Conservation (phyloP, 1,140 invertebrate genomes). For the Campoletis sonorensis region DNA sequence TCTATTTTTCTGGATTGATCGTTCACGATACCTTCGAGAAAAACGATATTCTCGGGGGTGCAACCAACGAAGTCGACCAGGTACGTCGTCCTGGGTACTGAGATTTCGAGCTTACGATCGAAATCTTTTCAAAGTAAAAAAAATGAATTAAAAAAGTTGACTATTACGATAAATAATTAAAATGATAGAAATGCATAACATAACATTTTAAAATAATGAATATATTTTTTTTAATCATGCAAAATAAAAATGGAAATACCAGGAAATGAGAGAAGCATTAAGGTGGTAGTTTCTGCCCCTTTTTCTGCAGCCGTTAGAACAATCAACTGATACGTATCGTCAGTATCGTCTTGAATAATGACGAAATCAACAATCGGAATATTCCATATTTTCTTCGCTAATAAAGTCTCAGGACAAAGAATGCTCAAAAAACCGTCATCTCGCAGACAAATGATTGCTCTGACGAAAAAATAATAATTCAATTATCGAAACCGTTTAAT, state of each 20-base stretch:
- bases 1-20: constrained; percentile 51
- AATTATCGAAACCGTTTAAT: background rate
- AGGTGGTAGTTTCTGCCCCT: constrained; percentile 37
- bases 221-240: no score
- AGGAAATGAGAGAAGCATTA: constrained; percentile 66
- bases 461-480: constrained; percentile 23
- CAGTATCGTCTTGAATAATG: constrained; percentile 58
- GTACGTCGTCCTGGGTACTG: constrained; percentile 61
- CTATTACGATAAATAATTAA: no score
- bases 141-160: constrained; percentile 1
- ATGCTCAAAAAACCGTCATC: constrained; percentile 58
- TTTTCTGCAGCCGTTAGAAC: constrained; percentile 55
- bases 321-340: constrained; percentile 59
- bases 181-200: no score
- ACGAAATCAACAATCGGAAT: constrained; percentile 61
- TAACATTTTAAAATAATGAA: no score
- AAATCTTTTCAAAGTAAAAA: constrained; percentile 60
- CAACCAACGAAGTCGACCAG: constrained; percentile 63
- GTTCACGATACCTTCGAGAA: constrained; percentile 64
- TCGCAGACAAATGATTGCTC: constrained; percentile 62
- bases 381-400: constrained; percentile 59
- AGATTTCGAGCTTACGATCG: constrained; percentile 64
- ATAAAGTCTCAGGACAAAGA: constrained; percentile 62
- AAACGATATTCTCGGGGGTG: constrained; percentile 65
- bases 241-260: constrained; percentile 52